phyloP scores from a whole-genome alignment of 1,140 invertebrate genomes.

The Brachionus angularis region DNA sequence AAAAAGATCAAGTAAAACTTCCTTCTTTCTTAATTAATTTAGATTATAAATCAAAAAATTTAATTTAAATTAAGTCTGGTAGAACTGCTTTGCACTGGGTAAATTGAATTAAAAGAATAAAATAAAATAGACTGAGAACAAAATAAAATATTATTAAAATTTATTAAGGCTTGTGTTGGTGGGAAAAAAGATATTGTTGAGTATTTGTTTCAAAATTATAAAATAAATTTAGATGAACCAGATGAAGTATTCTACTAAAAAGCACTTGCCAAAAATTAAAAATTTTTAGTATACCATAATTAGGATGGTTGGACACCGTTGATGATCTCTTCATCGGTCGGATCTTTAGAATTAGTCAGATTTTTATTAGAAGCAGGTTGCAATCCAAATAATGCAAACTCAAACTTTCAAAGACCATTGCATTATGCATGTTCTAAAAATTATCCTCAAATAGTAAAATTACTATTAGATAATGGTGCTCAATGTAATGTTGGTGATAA shows the following conservation, averaged over 20 bases:
- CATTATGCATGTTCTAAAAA: constrained; percentile 43
- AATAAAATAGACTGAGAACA: background rate
- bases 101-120: background rate
- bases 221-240: constrained; percentile 9
- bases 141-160: background rate
- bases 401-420: constrained; percentile 21
- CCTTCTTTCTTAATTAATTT: background rate
- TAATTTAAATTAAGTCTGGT: constrained; percentile 34
- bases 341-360: constrained; percentile 8
- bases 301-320: constrained; percentile 36
- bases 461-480: constrained; percentile 33
- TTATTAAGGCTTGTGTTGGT: constrained; percentile 37
- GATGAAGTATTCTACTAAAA: constrained; percentile 6
- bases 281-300: background rate
- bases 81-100: constrained; percentile 35
- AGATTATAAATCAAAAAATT: background rate
- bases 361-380: constrained; percentile 9
- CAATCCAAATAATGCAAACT: constrained; percentile 6
- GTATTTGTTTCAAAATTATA: constrained; percentile 4
- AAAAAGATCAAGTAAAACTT: constrained; percentile 22
- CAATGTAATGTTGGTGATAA: constrained; percentile 18
- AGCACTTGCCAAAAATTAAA: background rate
- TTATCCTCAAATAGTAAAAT: constrained; percentile 1
- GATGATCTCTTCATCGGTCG: constrained; percentile 31
- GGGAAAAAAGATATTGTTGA: constrained; percentile 33